These are phyloP conservation scores for Sceloporus tristichus DNA, from an alignment of 2,113 vertebrate species.

Conservation along the genomic window DNA sequence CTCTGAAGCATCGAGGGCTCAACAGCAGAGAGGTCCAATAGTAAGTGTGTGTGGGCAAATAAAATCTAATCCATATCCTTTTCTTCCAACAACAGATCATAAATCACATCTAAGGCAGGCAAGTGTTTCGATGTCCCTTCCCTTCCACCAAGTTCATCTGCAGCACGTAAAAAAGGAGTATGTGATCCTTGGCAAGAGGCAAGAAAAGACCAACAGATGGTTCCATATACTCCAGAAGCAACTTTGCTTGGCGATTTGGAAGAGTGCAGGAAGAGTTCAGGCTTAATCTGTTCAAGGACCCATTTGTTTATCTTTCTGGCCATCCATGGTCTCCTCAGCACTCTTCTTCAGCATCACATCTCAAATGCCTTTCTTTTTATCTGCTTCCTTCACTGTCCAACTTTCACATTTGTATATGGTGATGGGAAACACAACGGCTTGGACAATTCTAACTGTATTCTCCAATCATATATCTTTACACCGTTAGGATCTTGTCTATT, in stretches of 20 bases:
- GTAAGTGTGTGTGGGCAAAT: background rate
- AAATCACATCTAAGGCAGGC: background rate
- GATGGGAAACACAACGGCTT: no score
- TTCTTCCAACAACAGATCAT: background rate
- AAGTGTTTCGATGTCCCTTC: background rate
- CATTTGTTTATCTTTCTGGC: no score
- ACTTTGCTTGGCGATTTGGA: conserved; percentile 57
- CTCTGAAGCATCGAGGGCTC: background rate
- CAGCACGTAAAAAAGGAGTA: background rate
- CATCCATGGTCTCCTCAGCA: no score
- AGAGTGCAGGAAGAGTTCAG: background rate
- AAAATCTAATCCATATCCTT: background rate
- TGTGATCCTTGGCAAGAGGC: background rate
- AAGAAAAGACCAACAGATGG: conserved; percentile 36
- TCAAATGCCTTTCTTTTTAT: no score
- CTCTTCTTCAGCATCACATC: no score
- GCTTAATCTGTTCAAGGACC: no score
- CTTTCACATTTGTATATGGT: no score
- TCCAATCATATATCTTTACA: no score
- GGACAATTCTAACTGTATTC: no score
- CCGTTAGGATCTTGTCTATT: no score
- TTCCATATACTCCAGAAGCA: conserved; percentile 21
- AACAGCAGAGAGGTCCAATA: background rate
- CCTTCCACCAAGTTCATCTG: background rate
- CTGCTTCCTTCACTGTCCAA: no score